Evolutionary conservation across 2,113 vertebrate genomes (phyloP), one percentile per base, ranked within the genome.

Genomic region (Zapus hudsonius): DNA sequence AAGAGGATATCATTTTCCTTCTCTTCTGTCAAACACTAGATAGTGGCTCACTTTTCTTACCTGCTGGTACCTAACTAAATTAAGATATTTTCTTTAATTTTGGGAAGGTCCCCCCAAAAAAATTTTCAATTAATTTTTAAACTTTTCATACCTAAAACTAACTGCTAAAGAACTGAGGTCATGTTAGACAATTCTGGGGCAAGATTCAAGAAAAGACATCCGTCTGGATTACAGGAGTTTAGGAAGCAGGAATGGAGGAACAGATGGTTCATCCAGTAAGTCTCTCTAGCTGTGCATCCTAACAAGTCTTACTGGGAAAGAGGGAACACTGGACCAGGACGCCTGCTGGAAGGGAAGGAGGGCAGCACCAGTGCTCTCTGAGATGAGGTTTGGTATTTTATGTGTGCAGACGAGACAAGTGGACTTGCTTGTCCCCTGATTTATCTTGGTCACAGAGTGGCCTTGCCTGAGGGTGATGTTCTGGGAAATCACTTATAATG

Each of bases 401-500:
- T 3, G 4, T 55, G 11, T 52, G 76, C 36, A 19, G 36, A 47
- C 31, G 25, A 29, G 69, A 89, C 19, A 38, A 40, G 29, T 38
- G 25, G 16, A 47, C 40, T 82, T 86, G 27, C 31, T 82, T 90
- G 67, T 86, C 36, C 70, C 63, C 69, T 81, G 29, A 92, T 81
- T 72, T 63, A 80, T 72, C 20, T 59, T 57, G 33, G 55, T 63
- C 89, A 76, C 31, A n/a, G 19, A 22, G n/a, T 31, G 11, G 7
- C 52, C 67, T 84, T 76, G 31, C 55, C 67, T 86, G 73, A 20
- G 69, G 33, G 16, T 79, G 72, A 66, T 72, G 61, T 42, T 59
- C 84, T 93, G 4, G 74, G 42, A 91, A 91, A 69, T 40, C 38
- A 75, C 70, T 89, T 64, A 36, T 59, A 25, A 81, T 59, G 23